Evolutionary conservation across 2,797 vertebrate genomes (phyloP), one percentile per base, ranked within the genome.

Genomic region (Mus minutoides): DNA sequence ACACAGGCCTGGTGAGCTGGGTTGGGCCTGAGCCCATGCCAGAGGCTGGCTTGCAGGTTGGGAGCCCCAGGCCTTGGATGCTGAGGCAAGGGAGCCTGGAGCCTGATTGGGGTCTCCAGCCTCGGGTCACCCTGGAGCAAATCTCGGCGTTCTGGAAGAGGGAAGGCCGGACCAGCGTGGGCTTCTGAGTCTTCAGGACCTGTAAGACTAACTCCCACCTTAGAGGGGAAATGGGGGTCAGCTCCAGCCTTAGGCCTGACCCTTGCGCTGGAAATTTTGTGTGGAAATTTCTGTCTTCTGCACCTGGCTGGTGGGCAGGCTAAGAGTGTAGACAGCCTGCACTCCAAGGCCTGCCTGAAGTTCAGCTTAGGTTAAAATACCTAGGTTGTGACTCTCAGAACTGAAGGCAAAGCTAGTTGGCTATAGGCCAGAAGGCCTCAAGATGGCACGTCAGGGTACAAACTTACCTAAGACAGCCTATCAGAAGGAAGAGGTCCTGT

Each of bases 141-240:
- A 97, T 98, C 60, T 97, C 97, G 0, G 97, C 97, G 0, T 98
- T 98, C 93, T 98, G 97, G 97, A 97, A 69, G 60, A 96, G 97
- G 1, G 97, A 98, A 95, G 95, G 93, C 64, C 94, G 97, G 73
- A 54, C 92, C 78, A 97, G 96, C 0, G 83, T 85, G 9, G 95
- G 96, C 4, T 92, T 97, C 88, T 97, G 96, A 98, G 62, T 40
- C 46, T 21, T 54, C 64, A 24, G 64, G 14, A 22, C n/a, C 40
- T n/a, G 14, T 29, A 52, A 34, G 43, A 52, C 62, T 46, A 43
- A 60, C 46, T 31, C 40, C 46, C 14, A 9, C 43, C 43, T 79
- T 69, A 43, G 22, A 83, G 60, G 22, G 16, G 82, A 52, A 8
- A 3, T 5, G 17, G 88, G 43, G 4, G 21, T 86, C 46, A 40